A percentile compares a stretch with the other conserved stretches of the same genome.
Evolutionary conservation across 2,797 vertebrate genomes (phyloP).

Genomic region (Taenioides sp.): DNA sequence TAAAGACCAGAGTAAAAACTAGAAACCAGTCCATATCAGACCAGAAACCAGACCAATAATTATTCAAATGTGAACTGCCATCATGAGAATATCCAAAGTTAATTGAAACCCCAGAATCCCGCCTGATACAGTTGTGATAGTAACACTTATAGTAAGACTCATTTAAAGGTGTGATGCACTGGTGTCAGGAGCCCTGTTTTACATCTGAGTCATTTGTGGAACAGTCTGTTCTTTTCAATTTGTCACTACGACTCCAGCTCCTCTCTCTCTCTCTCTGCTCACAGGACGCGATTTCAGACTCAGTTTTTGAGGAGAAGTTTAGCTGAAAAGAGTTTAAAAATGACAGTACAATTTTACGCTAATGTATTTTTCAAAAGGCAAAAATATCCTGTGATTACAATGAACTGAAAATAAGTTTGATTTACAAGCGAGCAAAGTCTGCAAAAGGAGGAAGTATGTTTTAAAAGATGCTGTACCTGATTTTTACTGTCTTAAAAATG

Average conservation of each 20-base stretch:
- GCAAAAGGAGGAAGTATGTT: no score
- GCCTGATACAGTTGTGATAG: not conserved
- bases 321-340: not conserved
- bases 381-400: no score
- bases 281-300: not conserved
- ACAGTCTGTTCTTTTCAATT: not conserved
- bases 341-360: no score
- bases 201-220: not conserved
- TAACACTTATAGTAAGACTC: not conserved
- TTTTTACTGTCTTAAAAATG: no score
- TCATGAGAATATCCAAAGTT: not conserved
- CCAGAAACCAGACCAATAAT: no score
- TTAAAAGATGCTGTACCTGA: no score
- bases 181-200: not conserved
- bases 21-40: no score
- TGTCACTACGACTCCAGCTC: no score
- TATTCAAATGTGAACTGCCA: not conserved
- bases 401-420: no score
- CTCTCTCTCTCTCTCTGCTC: not conserved
- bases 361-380: no score
- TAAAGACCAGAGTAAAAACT: no score
- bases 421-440: no score
- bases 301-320: not conserved
- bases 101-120: not conserved
- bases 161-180: not conserved